A percentile compares a stretch with the other conserved stretches of the same genome.
These are phyloP conservation scores for Oxycera nigricornis DNA, from an alignment of 2,888 invertebrate genomes.

Conservation along the genomic window DNA sequence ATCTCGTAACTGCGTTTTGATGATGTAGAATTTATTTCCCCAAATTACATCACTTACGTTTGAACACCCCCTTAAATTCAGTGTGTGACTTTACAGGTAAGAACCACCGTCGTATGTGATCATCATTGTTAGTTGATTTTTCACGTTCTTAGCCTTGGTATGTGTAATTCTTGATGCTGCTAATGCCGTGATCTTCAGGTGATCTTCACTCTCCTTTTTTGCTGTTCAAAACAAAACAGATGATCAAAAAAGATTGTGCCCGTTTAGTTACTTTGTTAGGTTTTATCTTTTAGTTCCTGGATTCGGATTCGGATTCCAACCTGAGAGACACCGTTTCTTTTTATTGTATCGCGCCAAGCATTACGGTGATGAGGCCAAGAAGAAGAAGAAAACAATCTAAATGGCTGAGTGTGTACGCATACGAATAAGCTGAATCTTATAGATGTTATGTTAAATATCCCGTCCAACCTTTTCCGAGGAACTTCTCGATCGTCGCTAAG, in stretches of 20 bases:
- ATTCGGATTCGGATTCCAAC: slow-evolving; percentile 1
- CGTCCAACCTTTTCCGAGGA: too few species aligned
- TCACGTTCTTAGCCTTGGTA: not conserved
- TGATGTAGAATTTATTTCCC: too few species aligned
- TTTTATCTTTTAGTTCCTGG: slow-evolving; percentile 37
- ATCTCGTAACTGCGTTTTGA: too few species aligned
- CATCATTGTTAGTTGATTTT: slow-evolving; percentile 4
- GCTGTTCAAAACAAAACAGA: not conserved
- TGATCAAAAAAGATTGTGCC: slow-evolving; percentile 32
- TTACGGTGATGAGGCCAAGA: too few species aligned
- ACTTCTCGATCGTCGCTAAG: not conserved
- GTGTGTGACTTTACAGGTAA: slow-evolving; percentile 10
- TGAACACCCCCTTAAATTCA: not conserved
- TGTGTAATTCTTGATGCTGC: not conserved
- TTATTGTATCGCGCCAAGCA: too few species aligned
- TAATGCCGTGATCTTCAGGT: slow-evolving; percentile 24
- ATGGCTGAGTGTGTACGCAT: too few species aligned
- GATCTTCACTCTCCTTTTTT: slow-evolving; percentile 20
- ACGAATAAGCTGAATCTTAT: too few species aligned
- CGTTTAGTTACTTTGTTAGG: slow-evolving; percentile 16
- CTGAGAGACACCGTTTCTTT: not conserved
- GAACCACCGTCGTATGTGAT: not conserved
- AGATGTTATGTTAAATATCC: too few species aligned
- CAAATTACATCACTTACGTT: too few species aligned
- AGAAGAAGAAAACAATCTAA: not conserved